Evolutionary conservation across 2,113 vertebrate species (phyloP), one percentile per base, ranked within the genome.

Genomic region (Platichthys stellatus): DNA sequence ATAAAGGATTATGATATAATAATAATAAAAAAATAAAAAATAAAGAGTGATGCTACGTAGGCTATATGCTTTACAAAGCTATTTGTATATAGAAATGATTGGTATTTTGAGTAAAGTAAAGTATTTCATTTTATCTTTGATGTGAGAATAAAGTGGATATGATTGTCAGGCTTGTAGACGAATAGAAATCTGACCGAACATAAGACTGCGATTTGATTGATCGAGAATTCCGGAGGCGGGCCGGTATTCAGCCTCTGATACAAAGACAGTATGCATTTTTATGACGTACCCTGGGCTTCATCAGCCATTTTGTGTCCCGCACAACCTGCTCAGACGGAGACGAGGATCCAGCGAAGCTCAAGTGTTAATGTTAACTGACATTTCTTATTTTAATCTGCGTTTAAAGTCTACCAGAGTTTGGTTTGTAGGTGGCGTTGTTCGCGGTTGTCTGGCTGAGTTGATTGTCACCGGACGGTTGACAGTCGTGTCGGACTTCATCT

Each of bases 261-360:
- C 21, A 0, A 6, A 5, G 4, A n/a, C 2, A 20, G 69, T 83
- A 84, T 88, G 78, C 2, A 3, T 0, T 31, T 43, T 43, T 5
- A 86, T 23, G 3, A 26, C 0, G 0, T 0, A 20, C 24, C 26
- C 28, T 4, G 83, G 81, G 73, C 8, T 73, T 17, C 21, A 72
- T 26, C 86, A 81, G 83, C 92, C 92, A 93, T 93, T 93, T 93
- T 93, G 90, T 92, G 23, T 84, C 11, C 74, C 47, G 21, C 43
- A 18, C 66, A 21, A 38, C 26, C 7, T 4, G 10, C 7, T 66
- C 58, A 61, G 70, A 74, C n/a, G 47, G 49, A 83, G 58, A 53
- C 63, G 6, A 17, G 6, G 38, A 3, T 14, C 54, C 14, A 57
- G 24, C 54, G 70, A 74, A 70, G 24, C 40, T 2, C 11, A 70